Conservation (phyloP, 2,113 vertebrate species). For the Leptosomus discolor region DNA sequence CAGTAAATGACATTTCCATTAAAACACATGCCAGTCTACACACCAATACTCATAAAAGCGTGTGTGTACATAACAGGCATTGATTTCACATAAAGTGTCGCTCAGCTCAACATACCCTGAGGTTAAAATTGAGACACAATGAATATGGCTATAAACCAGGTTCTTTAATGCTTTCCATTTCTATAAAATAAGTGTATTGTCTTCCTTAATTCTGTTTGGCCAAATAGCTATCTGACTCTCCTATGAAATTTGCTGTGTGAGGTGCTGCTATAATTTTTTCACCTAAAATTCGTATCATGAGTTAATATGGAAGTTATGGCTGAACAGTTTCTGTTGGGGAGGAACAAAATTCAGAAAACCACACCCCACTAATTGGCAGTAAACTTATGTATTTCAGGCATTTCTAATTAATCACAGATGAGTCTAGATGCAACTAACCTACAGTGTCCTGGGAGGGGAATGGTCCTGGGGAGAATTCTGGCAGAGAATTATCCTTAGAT, state of each 20-base stretch:
- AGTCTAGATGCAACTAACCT: neutral
- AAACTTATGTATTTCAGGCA: neutral
- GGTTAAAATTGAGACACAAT: neutral
- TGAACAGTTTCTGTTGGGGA: neutral
- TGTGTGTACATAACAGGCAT: neutral
- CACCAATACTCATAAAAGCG: neutral
- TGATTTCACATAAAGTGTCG: neutral
- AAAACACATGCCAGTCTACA: neutral
- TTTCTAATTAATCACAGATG: neutral
- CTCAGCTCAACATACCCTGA: neutral
- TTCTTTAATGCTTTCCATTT: neutral
- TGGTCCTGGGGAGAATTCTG: neutral
- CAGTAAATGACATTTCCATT: conserved; percentile 24
- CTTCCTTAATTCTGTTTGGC: neutral
- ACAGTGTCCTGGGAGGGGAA: neutral
- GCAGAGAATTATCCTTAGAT: neutral
- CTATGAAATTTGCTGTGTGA: neutral
- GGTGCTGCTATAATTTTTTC: neutral
- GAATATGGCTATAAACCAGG: neutral
- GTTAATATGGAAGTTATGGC: neutral
- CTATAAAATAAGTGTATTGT: neutral
- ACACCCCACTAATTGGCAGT: neutral
- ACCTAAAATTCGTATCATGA: neutral
- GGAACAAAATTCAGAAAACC: neutral
- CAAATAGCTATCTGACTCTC: neutral